Base-by-base conservation (phyloP, 2,797 vertebrate genomes). In the Xiphorhynchus erythropygius region DNA sequence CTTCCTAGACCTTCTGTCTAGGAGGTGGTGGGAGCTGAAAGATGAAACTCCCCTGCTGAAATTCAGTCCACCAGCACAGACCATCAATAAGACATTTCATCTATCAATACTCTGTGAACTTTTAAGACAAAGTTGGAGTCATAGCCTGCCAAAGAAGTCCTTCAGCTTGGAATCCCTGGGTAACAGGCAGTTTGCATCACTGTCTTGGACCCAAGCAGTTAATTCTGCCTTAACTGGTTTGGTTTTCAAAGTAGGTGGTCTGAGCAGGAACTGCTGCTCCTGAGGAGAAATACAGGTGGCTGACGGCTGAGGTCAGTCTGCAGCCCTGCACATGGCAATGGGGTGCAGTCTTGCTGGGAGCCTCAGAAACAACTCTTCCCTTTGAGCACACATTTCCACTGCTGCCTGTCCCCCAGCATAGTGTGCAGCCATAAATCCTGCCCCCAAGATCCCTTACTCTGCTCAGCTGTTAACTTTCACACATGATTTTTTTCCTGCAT, bases 171-270 rank as follows among this genome's bases (percentile, higher is more conserved):
- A 27, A 24, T 75, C 24, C 35, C 79, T 39, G 49, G 27, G 18
- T 57, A 81, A 78, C 79, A 62, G 37, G 49, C 71, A 71, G 69
- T 77, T 89, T 94, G 37, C 69, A 81, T 65, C 79, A 71, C 33
- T 46, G 8, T 60, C 82, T 84, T 84, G 82, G 90, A 68, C 25
- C 35, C 1, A 0, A 86, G 87, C 35, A 50, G 73, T 90, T 88
- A 55, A 88, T 50, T 87, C 87, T 93, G 85, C 74, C 69, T 88
- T 50, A 44, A 86, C 57, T 76, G 67, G 90, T 90, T 91, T 88
- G 59, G 10, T 88, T 88, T 88, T 94, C 95, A 41, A 91, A 76
- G 96, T 94, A 96, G 96, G 96, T 97, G 96, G 96, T 97, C 96
- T 91, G 85, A 86, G 90, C 9, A 25, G 73, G 39, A 92, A 30